Conservation (phyloP, 2,888 invertebrate genomes). For the Himalopsyche kuldschensis region DNA sequence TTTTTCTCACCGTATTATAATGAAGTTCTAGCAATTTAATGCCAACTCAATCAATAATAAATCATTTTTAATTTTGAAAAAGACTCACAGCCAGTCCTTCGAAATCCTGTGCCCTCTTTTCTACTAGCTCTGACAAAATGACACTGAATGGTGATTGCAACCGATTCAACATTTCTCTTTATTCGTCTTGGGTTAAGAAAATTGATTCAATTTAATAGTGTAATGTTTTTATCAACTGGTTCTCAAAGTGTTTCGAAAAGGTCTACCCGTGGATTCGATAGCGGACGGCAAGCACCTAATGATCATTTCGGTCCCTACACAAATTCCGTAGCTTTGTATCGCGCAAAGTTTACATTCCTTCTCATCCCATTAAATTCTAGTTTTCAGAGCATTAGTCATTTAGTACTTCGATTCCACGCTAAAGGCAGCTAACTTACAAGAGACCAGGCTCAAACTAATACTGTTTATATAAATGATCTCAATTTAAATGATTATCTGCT, state of each 20-base stretch:
- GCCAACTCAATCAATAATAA: too few species aligned
- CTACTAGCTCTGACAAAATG: too few species aligned
- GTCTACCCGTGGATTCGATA: neutral
- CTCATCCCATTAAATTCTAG: constrained; percentile 30
- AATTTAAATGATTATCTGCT: neutral
- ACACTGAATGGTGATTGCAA: too few species aligned
- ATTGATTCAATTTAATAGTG: too few species aligned
- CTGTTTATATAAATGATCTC: neutral
- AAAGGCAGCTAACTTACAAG: neutral
- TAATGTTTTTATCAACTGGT: neutral
- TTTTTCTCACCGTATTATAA: too few species aligned
- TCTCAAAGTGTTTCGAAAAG: neutral
- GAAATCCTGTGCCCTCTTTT: too few species aligned
- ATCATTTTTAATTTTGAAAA: too few species aligned
- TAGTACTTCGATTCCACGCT: neutral
- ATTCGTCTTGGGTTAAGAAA: too few species aligned
- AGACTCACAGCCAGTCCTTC: too few species aligned
- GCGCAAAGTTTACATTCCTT: constrained; percentile 19
- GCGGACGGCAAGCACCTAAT: constrained; percentile 16
- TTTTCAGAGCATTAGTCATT: constrained; percentile 34
- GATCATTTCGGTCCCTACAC: constrained; percentile 18
- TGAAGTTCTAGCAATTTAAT: too few species aligned
- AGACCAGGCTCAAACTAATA: neutral
- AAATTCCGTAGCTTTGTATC: constrained; percentile 8
- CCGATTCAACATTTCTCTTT: too few species aligned